phyloP scores from a whole-genome alignment of 2,113 vertebrate species.

The crab-eating macaque (Macaca fascicularis) region DNA sequence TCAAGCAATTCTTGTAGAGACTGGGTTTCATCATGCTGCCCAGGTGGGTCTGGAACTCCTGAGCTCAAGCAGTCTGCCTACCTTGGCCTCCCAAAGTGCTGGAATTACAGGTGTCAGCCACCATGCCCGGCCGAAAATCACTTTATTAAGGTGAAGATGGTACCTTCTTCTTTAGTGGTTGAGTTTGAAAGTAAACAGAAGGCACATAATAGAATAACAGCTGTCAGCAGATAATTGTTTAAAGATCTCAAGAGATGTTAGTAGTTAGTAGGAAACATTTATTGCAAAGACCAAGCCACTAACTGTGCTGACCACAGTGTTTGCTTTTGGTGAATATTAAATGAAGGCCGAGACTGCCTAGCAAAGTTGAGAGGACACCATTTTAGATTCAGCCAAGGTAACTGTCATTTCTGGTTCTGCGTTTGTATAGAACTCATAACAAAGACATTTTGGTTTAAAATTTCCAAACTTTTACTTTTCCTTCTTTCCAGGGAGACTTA shows the following conservation, averaged over 20 bases:
- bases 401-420: not conserved
- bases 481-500: not conserved
- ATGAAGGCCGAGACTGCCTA: not conserved
- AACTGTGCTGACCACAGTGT: not conserved
- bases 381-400: not conserved
- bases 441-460: not conserved
- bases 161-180: not conserved
- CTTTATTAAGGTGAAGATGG: conserved; percentile 32
- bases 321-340: not conserved
- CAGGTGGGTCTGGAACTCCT: too few species aligned
- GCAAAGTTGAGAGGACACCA: not conserved
- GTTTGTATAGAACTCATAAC: not conserved
- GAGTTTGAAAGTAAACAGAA: conserved; percentile 33
- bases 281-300: accelerated
- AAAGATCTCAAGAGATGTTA: not conserved
- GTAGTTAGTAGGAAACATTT: not conserved
- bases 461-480: not conserved
- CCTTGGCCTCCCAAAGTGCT: too few species aligned
- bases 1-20: too few species aligned
- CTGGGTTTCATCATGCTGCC: too few species aligned
- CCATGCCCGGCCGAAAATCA: not conserved
- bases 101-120: too few species aligned
- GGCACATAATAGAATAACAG: not conserved
- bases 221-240: not conserved
- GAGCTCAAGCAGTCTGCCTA: too few species aligned